Evolutionary conservation across 2,888 invertebrate genomes (phyloP).

Genomic region (Eupithecia dodoneata): DNA sequence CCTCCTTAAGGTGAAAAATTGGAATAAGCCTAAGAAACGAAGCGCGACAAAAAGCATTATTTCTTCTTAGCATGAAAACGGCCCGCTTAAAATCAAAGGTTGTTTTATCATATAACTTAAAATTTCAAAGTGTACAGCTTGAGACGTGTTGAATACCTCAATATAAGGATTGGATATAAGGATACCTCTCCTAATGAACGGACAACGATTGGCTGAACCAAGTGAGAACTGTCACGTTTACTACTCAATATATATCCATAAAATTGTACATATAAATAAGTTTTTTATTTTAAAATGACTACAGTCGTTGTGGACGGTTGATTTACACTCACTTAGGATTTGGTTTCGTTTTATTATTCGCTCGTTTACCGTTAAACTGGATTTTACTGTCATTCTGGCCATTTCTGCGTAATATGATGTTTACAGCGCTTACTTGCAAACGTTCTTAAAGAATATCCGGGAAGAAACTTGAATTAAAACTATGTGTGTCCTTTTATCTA

Average conservation of each 20-base stretch:
- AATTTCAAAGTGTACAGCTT: conserved; percentile 47
- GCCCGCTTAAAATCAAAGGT: neutral
- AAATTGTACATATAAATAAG: conserved; percentile 61
- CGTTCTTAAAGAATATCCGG: neutral
- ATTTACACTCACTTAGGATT: conserved; percentile 55
- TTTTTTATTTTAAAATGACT: conserved; percentile 53
- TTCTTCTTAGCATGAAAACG: neutral
- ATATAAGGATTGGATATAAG: too few species aligned
- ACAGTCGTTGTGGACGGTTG: conserved; percentile 50
- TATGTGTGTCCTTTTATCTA: too few species aligned
- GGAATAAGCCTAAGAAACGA: neutral
- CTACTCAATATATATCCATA: conserved; percentile 67
- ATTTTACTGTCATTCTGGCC: neutral
- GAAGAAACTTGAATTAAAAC: neutral
- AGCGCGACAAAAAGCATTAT: neutral
- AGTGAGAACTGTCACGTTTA: conserved; percentile 69
- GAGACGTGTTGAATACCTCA: too few species aligned
- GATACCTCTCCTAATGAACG: conserved; percentile 65
- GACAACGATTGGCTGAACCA: conserved; percentile 60
- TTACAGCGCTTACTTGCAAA: neutral
- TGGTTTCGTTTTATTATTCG: conserved; percentile 47
- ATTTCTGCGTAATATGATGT: conserved; percentile 1
- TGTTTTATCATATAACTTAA: neutral
- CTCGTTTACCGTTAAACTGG: conserved; percentile 37
- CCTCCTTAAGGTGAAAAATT: too few species aligned